Evolutionary conservation across 2,888 invertebrate species (phyloP).

Genomic region (Plagodis pulveraria): DNA sequence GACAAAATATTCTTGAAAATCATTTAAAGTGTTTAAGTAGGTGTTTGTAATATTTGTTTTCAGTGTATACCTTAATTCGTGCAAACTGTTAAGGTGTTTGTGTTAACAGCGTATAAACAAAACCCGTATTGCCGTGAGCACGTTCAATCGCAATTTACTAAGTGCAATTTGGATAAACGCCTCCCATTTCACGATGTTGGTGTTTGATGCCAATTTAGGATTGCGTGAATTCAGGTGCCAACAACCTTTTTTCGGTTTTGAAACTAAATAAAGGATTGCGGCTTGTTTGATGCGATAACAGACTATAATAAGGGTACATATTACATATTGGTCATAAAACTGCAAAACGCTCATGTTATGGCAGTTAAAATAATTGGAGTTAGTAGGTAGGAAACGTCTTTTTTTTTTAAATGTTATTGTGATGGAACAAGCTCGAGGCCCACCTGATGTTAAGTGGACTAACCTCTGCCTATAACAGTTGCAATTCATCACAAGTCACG

Average conservation of each 20-base stretch:
- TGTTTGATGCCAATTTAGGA: constrained; percentile 49
- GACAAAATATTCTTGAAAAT: too few relatives aligned
- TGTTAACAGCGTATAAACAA: constrained; percentile 36
- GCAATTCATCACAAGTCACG: too few relatives aligned
- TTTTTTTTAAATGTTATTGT: too few relatives aligned
- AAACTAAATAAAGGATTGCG: background rate
- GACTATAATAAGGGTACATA: background rate
- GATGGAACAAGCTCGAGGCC: too few relatives aligned
- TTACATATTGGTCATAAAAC: too few relatives aligned
- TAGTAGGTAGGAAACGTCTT: too few relatives aligned
- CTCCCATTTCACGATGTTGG: constrained; percentile 31
- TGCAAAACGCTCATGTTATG: too few relatives aligned
- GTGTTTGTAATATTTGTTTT: background rate
- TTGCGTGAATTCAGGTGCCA: constrained; percentile 32
- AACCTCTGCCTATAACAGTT: too few relatives aligned
- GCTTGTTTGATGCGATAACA: background rate
- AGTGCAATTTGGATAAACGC: constrained; percentile 54
- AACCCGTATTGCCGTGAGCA: constrained; percentile 27
- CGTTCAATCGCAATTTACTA: constrained; percentile 49
- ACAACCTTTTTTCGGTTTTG: constrained; percentile 32
- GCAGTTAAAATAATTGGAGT: too few relatives aligned
- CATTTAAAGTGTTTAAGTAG: background rate
- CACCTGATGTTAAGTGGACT: too few relatives aligned
- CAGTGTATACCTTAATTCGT: background rate
- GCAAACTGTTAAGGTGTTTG: constrained; percentile 7